phyloP scores from a whole-genome alignment of 1,140 invertebrate species.

The Aricia agestis region DNA sequence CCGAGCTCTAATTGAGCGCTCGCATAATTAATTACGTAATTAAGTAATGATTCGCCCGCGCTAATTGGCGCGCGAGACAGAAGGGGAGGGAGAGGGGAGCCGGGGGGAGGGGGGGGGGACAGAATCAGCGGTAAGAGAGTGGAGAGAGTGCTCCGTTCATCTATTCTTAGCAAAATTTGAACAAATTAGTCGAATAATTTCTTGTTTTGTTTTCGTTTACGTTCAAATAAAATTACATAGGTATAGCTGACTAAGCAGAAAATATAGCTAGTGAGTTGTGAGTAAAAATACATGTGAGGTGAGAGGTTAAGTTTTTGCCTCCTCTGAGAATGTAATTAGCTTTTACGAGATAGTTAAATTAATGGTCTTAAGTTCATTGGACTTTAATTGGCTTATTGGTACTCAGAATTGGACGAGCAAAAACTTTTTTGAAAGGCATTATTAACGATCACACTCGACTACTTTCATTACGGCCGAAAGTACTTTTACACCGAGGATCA shows the following conservation, averaged over 20 bases:
- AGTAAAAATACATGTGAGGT: not conserved
- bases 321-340: not conserved
- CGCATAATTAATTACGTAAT: constrained; percentile 39
- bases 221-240: not conserved
- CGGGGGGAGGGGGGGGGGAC: no score
- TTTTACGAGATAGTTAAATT: not conserved
- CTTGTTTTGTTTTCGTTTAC: not conserved
- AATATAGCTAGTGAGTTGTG: not conserved
- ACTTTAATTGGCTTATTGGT: not conserved
- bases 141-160: not conserved
- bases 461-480: not conserved
- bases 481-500: not conserved
- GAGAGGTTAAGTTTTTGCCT: not conserved
- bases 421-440: not conserved
- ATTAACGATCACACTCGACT: not conserved
- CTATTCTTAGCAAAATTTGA: not conserved
- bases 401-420: not conserved
- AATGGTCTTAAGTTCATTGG: not conserved
- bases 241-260: no score
- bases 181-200: no score
- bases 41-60: constrained; percentile 36
- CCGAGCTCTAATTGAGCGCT: constrained; percentile 9
- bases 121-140: not conserved
- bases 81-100: no score
- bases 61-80: constrained; percentile 23